These are phyloP conservation scores for Eilema sororculum DNA, from an alignment of 2,888 invertebrate species.

Conservation along the genomic window DNA sequence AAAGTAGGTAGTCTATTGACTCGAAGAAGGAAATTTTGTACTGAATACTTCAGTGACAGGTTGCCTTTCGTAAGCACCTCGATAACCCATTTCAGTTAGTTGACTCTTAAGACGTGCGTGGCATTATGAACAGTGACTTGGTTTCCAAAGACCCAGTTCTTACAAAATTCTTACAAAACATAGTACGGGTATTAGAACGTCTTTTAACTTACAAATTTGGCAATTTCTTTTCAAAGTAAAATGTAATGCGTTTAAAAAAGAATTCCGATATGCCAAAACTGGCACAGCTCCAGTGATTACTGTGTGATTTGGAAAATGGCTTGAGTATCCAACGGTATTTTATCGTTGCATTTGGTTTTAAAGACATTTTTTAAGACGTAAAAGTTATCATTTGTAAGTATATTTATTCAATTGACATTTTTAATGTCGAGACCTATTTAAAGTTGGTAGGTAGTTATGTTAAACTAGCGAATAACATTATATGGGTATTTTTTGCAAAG, in stretches of 20 bases:
- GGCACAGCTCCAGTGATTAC: background rate
- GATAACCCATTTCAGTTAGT: conserved; percentile 55
- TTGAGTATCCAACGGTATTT: background rate
- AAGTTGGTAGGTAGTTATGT: background rate
- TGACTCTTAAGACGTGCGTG: conserved; percentile 49
- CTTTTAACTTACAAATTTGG: background rate
- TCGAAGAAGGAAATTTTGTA: conserved; percentile 15
- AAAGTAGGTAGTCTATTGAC: conserved; percentile 13
- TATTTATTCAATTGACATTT: background rate
- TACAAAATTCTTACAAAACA: background rate
- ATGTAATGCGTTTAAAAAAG: background rate
- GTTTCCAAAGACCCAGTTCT: conserved; percentile 31
- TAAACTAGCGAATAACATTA: background rate
- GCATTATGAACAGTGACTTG: conserved; percentile 30
- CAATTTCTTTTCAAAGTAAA: background rate
- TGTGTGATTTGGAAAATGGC: background rate
- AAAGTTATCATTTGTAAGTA: background rate
- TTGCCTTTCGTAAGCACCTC: conserved; percentile 39
- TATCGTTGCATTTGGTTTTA: background rate
- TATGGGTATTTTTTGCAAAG: background rate
- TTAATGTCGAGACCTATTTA: background rate
- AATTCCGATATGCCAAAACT: background rate
- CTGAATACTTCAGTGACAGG: conserved; percentile 42
- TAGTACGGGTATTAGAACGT: background rate
- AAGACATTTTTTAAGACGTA: too few relatives aligned